Evolutionary conservation across 2,888 invertebrate species (phyloP).

Genomic region (Epicampocera succincta): DNA sequence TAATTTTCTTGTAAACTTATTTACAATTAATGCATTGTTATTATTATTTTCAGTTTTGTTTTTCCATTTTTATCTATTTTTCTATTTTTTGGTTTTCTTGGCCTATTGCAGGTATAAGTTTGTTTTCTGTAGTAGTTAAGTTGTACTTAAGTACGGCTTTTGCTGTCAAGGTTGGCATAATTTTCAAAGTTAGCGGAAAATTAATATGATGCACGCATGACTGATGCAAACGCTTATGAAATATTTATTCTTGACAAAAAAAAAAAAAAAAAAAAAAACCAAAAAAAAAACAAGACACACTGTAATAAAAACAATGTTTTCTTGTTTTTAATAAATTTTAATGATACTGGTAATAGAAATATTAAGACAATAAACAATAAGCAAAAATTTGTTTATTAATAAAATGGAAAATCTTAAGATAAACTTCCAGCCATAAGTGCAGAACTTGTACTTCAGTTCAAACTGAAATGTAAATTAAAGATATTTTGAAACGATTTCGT

Average conservation of each 20-base stretch:
- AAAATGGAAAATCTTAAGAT: not conserved
- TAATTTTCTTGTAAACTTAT: slow-evolving; percentile 70
- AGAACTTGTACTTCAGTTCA: no score
- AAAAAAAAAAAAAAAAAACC: no score
- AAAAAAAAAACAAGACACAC: no score
- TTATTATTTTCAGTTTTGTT: slow-evolving; percentile 43
- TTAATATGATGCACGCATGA: slow-evolving; percentile 73
- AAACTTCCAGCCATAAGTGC: no score
- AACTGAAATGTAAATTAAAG: no score
- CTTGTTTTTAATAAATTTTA: not conserved
- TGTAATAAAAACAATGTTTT: not conserved
- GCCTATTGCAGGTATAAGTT: no score
- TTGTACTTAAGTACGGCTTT: slow-evolving; percentile 69
- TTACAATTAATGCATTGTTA: slow-evolving; percentile 63
- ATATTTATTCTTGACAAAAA: slow-evolving; percentile 63
- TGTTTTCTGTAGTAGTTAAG: not conserved
- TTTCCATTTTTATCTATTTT: slow-evolving; percentile 13
- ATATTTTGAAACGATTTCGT: no score
- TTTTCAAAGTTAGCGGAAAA: slow-evolving; percentile 75
- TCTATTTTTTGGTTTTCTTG: slow-evolving; percentile 13
- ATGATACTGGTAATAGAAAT: slow-evolving; percentile 28
- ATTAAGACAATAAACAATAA: not conserved
- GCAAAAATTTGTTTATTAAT: no score
- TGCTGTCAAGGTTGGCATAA: slow-evolving; percentile 80
- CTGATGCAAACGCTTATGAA: slow-evolving; percentile 68